Percentiles rank a stretch among this genome's conserved stretches.
phyloP scores from a whole-genome alignment of 2,797 vertebrate genomes.

The Gymnoscopelus microlampas region DNA sequence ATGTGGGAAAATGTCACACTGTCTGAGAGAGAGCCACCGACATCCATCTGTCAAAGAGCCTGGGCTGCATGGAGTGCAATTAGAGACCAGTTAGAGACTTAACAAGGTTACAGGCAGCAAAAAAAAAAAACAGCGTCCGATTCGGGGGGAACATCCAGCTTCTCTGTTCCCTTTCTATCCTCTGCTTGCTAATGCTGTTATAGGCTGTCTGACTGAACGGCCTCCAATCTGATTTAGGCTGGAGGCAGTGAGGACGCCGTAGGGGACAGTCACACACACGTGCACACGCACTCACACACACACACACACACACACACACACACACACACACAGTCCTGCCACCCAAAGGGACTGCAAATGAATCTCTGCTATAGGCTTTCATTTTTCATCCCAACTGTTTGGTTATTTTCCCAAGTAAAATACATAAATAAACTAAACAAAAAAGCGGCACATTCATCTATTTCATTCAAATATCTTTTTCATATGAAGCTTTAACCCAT shows the following conservation, averaged over 20 bases:
- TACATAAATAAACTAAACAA: background rate
- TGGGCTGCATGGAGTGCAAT: conserved; percentile 69
- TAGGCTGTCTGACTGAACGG: conserved; percentile 56
- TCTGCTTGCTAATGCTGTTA: conserved; percentile 64
- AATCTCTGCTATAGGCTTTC: conserved; percentile 20
- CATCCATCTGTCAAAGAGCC: conserved; percentile 68
- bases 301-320: conserved; percentile 54
- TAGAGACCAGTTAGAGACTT: conserved; percentile 62
- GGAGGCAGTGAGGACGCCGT: conserved; percentile 33
- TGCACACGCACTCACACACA: too few species aligned
- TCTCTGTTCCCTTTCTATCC: conserved; percentile 46
- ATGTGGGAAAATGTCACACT: conserved; percentile 50
- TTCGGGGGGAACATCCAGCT: conserved; percentile 52
- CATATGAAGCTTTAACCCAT: background rate
- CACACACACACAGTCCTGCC: conserved; percentile 48
- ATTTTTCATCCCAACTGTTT: conserved; percentile 7
- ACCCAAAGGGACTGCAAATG: conserved; percentile 37
- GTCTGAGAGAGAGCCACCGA: conserved; percentile 46
- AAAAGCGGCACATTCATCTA: background rate
- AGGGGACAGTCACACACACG: conserved; percentile 56
- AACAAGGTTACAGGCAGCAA: conserved; percentile 66
- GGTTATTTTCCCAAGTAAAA: conserved; percentile 19
- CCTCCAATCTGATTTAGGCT: conserved; percentile 67
- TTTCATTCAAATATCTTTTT: background rate
- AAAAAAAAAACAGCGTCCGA: conserved; percentile 46